Percentiles rank a stretch among this genome's conserved stretches.
Conservation (phyloP, 2,797 vertebrate genomes). For the Phalanger gymnotis region DNA sequence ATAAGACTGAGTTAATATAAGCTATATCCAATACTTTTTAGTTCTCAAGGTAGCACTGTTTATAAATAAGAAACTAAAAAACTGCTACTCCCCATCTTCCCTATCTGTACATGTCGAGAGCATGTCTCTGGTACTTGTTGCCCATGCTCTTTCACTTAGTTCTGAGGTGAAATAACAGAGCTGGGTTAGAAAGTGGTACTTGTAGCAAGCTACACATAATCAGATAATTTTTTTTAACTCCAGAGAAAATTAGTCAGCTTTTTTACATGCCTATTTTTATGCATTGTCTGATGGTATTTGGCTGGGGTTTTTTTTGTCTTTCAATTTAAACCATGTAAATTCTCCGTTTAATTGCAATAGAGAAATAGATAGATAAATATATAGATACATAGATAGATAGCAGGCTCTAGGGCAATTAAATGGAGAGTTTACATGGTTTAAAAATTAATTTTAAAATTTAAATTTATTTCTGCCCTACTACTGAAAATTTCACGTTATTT, state of each 20-base stretch:
- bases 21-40: background rate
- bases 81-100: background rate
- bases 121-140: background rate
- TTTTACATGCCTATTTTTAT: background rate
- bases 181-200: background rate
- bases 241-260: background rate
- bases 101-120: background rate
- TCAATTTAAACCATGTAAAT: background rate
- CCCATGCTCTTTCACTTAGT: background rate
- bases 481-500: background rate
- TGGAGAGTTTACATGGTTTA: slow-evolving; percentile 10
- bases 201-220: background rate
- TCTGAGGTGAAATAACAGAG: background rate
- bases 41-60: background rate
- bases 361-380: background rate
- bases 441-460: slow-evolving; percentile 52
- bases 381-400: background rate
- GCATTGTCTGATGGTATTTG: background rate
- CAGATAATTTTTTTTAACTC: background rate
- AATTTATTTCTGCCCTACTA: background rate
- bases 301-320: background rate
- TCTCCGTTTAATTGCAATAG: background rate
- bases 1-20: background rate
- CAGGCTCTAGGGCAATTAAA: background rate
- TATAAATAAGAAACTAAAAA: background rate